A percentile compares a stretch with the other conserved stretches of the same genome.
These are phyloP conservation scores for Rhinogobio ventralis DNA, from an alignment of 2,797 vertebrate species.

Conservation along the genomic window DNA sequence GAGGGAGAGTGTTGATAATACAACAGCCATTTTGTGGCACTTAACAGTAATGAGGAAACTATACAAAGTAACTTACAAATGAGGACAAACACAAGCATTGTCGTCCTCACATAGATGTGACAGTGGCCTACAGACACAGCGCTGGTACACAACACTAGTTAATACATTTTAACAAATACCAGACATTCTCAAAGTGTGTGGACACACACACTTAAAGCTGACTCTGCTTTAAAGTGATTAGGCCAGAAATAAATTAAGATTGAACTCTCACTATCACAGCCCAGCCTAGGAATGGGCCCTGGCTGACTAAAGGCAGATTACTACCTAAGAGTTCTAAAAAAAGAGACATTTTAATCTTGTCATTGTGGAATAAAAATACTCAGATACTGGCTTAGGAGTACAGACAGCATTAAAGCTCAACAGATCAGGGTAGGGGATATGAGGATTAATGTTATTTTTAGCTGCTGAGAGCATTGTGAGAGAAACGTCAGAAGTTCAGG, in stretches of 20 bases:
- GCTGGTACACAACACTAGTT: constrained; percentile 39
- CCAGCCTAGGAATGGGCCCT: constrained; percentile 30
- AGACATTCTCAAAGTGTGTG: constrained; percentile 43
- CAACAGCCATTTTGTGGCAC: not conserved
- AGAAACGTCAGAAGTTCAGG: not conserved
- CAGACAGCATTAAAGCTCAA: constrained; percentile 32
- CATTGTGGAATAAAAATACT: constrained; percentile 46
- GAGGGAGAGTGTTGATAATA: not conserved
- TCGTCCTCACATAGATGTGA: not conserved
- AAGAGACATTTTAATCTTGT: constrained; percentile 35
- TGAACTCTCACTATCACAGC: constrained; percentile 17
- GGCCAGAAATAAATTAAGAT: constrained; percentile 5
- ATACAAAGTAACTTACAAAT: not conserved
- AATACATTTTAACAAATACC: constrained; percentile 61
- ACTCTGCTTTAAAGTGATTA: not conserved
- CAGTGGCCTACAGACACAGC: constrained; percentile 4
- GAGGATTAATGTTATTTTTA: constrained; percentile 43
- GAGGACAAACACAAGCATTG: not conserved
- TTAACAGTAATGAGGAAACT: not conserved
- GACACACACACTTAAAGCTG: constrained; percentile 34
- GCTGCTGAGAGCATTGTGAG: constrained; percentile 8
- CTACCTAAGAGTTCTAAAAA: not conserved
- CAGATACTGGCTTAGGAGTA: constrained; percentile 16
- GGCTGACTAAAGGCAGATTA: not conserved
- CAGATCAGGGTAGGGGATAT: constrained; percentile 13